Base-by-base conservation (phyloP, 2,888 invertebrate genomes). In the Agrotis segetum region DNA sequence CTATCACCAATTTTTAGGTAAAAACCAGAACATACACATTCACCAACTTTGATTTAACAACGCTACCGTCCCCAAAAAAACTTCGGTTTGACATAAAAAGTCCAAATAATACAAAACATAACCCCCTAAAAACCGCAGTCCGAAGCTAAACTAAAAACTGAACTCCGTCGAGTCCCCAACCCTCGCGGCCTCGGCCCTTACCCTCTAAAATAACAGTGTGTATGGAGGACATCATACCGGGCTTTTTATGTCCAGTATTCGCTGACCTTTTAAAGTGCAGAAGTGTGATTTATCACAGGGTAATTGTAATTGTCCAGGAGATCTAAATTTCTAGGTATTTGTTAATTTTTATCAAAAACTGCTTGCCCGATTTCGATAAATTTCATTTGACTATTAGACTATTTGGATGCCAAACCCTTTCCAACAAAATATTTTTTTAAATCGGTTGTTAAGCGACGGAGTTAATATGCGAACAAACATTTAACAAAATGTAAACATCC, bases 141-240 rank as follows among this genome's bases (percentile, higher is more conserved):
- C 60, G 63, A 72, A 63, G 58, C 60, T 55, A 75, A 71, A 61
- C 66, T 2, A 19, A 58, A 63, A 77, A 56, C 59, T 53, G 46
- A 82, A 69, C 53, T 67, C 56, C 13, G 40, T 50, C 13, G 64
- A 24, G 34, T 29, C 49, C 63, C 59, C 66, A 44, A 67, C 79
- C 74, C 82, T 79, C 40, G 40, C 40, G 40, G 40, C 40, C 9
- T 40, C 71, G 65, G 67, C 6, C 24, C 61, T 40, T 21, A 77
- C 84, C 84, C 84, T 85, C 81, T 81, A 58, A 58, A 83, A 83
- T 59, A 85, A 85, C 86, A 79, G 59, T 44, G 59, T 29, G 66
- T 67, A 46, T 64, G 40, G 44, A 55, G 17, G 40, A 65, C 53
- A 11, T 44, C 14, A 65, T 44, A 19, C 16, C 19, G 5, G 29